Base-by-base conservation (phyloP, 2,113 vertebrate species). In the Glaucidium brasilianum region DNA sequence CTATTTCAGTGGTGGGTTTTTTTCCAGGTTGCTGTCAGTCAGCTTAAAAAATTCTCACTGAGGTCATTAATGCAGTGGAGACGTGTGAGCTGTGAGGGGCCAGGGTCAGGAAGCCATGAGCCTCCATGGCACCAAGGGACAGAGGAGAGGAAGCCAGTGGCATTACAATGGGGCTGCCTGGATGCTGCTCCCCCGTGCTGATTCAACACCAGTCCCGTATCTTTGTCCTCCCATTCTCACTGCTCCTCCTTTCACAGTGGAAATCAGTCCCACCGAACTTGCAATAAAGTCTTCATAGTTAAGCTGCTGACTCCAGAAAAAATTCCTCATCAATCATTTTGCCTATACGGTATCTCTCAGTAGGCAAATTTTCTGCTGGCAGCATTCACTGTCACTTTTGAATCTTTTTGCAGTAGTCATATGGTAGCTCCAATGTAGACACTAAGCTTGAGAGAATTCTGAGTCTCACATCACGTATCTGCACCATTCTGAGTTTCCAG, bases 291-390 rank as follows among this genome's bases (percentile, higher is more conserved):
- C 89, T 92, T 83, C 69, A 29, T 68, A 52, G 72, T 78, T 90
- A 85, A 94, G 59, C 72, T 92, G 92, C 91, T 94, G 91, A 96
- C 94, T 94, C 75, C 43, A 74, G 66, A 91, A 80, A 85, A 91
- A 94, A 94, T 56, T 90, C 55, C 47, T 92, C 93, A 87, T 96
- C 93, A 92, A 88, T 96, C 92, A 96, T 68, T 89, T 91, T 95
- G 81, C 83, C 84, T 88, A 13, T 67, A 63, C 14, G 5, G 9
- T 87, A 53, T 72, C 60, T 86, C 89, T 85, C 85, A 71, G 58
- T 58, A 91, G 93, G 91, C 60, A 92, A 12, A 90, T 92, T 80
- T 90, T 92, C 77, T 94, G 62, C 91, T 90, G 66, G 87, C 47
- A 59, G 79, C 43, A 64, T 77, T 26, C 29, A 15, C 79, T 84